Conservation (phyloP, 2,113 vertebrate species). For the Mustela lutreola region DNA sequence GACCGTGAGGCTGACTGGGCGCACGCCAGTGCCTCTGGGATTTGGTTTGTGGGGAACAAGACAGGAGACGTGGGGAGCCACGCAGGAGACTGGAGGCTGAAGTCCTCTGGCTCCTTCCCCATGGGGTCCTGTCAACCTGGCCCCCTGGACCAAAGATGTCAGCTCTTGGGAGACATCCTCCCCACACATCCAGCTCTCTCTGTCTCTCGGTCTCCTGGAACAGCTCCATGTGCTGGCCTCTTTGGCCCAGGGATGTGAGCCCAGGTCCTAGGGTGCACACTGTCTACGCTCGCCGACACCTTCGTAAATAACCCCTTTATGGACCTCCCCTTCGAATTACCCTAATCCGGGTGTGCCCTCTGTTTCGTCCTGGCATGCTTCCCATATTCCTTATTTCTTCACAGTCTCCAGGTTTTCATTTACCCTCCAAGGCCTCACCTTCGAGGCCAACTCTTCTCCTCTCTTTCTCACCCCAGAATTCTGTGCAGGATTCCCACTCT, state of each 20-base stretch:
- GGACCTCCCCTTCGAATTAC: background rate
- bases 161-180: background rate
- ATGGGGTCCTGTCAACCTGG: no score
- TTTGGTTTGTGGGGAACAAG: background rate
- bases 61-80: background rate
- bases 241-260: background rate
- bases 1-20: rapidly evolving
- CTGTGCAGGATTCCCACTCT: background rate
- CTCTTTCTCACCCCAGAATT: background rate
- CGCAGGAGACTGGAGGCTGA: background rate
- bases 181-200: background rate
- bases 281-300: background rate
- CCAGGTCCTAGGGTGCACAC: background rate
- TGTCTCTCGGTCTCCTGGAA: background rate
- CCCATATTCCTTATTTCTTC: background rate
- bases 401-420: background rate
- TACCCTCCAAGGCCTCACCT: background rate
- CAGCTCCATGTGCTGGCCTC: background rate
- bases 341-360: background rate
- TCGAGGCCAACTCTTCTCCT: background rate
- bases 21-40: background rate
- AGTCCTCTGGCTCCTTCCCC: background rate
- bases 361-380: background rate
- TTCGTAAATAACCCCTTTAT: background rate
- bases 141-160: background rate